These are phyloP conservation scores for Drosophila sechellia DNA, from an alignment of 1,140 invertebrate genomes.

Conservation along the genomic window DNA sequence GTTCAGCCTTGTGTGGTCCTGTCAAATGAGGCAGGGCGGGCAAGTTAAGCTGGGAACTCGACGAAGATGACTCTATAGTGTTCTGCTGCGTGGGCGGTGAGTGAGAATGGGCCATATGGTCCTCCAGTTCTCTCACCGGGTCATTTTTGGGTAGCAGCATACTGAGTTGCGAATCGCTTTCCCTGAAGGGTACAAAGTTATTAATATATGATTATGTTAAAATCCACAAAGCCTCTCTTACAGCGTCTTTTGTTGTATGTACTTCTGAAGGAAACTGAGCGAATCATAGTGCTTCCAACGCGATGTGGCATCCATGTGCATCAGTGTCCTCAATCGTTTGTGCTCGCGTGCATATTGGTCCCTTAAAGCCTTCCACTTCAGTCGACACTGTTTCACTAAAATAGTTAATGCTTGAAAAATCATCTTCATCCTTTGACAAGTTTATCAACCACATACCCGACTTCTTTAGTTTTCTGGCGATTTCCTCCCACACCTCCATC, in stretches of 20 bases:
- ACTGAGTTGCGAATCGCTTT: conserved; percentile 56
- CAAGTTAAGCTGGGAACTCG: conserved; percentile 57
- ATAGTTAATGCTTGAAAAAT: not conserved
- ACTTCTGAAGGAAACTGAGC: conserved; percentile 73
- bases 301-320: conserved; percentile 61
- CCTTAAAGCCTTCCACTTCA: conserved; percentile 80
- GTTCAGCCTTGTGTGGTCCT: conserved; percentile 61
- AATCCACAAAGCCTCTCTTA: conserved; percentile 17
- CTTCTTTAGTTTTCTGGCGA: conserved; percentile 77
- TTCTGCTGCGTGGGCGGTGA: conserved; percentile 48
- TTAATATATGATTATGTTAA: too few species aligned
- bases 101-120: conserved; percentile 56
- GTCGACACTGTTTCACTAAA: conserved; percentile 74
- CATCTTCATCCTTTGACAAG: too few species aligned
- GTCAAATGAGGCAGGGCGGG: conserved; percentile 57
- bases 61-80: conserved; percentile 46
- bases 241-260: conserved; percentile 77
- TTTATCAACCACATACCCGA: conserved; percentile 36
- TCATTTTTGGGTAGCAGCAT: conserved; percentile 67
- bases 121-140: conserved; percentile 57
- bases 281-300: conserved; percentile 83
- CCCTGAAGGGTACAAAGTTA: conserved; percentile 31
- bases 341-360: conserved; percentile 83
- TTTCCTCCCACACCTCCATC: conserved; percentile 78
- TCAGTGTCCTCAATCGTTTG: conserved; percentile 70